Evolutionary conservation across 2,113 vertebrate genomes (phyloP).

Genomic region (Corapipo altera): DNA sequence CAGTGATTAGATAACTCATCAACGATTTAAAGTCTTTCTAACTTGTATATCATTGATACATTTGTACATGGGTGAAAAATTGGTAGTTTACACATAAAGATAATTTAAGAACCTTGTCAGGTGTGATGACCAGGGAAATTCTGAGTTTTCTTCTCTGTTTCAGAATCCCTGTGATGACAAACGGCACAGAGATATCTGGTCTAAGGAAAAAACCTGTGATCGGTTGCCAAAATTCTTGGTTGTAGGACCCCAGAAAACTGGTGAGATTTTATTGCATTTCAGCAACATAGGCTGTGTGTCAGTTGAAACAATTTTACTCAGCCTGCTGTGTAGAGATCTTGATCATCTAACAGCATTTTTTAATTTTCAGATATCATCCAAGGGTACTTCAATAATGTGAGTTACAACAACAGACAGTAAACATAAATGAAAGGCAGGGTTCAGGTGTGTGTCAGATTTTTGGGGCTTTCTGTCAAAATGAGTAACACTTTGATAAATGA

Average conservation of each 20-base stretch:
- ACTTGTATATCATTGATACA: background rate
- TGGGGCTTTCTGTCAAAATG: background rate
- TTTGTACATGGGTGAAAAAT: background rate
- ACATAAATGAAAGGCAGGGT: background rate
- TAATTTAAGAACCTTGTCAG: background rate
- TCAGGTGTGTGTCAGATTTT: background rate
- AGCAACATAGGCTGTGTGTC: background rate
- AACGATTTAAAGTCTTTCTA: background rate
- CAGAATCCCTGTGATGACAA: conserved; percentile 98
- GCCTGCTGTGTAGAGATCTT: background rate
- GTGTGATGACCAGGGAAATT: background rate
- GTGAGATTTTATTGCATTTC: conserved; percentile 71
- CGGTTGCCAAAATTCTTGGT: conserved; percentile 94
- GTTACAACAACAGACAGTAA: background rate
- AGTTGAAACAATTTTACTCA: background rate
- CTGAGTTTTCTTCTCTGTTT: background rate
- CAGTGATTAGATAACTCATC: background rate
- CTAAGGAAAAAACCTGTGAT: conserved; percentile 97
- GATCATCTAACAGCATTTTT: background rate
- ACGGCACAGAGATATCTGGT: conserved; percentile 98
- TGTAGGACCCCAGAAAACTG: conserved; percentile 95
- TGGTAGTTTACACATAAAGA: background rate
- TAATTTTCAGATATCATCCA: background rate
- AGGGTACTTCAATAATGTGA: background rate
- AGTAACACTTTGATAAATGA: background rate